Evolutionary conservation across 2,888 invertebrate species (phyloP).

Genomic region (Tetramorium bicarinatum): DNA sequence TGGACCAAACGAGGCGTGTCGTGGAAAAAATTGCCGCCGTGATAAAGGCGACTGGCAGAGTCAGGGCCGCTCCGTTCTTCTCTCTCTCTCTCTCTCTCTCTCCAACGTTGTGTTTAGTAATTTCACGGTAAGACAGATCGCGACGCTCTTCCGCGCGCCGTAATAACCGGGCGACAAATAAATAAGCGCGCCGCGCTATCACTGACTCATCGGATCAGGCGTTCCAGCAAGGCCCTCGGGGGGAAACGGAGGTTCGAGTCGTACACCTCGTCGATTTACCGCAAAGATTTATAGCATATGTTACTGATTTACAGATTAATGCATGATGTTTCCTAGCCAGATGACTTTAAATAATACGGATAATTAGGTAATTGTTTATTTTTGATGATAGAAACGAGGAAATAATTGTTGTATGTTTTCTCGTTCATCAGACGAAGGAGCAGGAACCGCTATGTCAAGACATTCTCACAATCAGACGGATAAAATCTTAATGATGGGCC

Average conservation of each 20-base stretch:
- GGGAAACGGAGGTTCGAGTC: background rate
- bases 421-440: background rate
- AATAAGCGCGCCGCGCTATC: conserved; percentile 7
- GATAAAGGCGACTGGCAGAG: conserved; percentile 40
- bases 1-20: conserved; percentile 58
- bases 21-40: conserved; percentile 53
- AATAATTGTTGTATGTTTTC: background rate
- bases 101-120: conserved; percentile 41
- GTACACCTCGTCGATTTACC: background rate
- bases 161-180: conserved; percentile 33
- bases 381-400: background rate
- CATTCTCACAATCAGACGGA: background rate
- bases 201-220: background rate
- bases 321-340: background rate
- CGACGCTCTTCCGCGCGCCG: conserved; percentile 23
- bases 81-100: background rate
- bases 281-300: background rate
- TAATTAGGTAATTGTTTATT: background rate
- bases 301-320: background rate
- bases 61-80: background rate
- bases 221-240: background rate
- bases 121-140: conserved; percentile 51
- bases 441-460: background rate
- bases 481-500: background rate
- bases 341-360: background rate